These are phyloP conservation scores for Notarius lentiginosus DNA, from an alignment of 2,113 vertebrate genomes.

Conservation along the genomic window DNA sequence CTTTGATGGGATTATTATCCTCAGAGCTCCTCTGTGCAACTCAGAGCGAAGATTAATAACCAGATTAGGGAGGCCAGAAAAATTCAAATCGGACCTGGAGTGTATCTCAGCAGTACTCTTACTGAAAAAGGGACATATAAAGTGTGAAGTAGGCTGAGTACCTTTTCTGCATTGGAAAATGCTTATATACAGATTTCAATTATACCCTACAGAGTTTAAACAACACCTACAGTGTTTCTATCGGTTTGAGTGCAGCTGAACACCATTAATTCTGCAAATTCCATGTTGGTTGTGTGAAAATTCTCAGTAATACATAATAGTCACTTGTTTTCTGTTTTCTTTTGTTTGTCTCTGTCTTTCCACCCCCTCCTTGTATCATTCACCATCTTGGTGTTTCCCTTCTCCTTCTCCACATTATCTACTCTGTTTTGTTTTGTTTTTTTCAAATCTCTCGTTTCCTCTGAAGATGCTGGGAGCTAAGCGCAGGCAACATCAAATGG, in stretches of 20 bases:
- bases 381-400: neutral
- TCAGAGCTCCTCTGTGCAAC: neutral
- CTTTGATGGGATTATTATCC: conserved; percentile 5
- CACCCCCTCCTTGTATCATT: neutral
- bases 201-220: neutral
- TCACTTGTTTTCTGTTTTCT: neutral
- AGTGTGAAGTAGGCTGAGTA: neutral
- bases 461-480: conserved; percentile 85
- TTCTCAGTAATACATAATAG: neutral
- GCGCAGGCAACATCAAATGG: conserved; percentile 82
- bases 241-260: neutral
- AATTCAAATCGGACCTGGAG: neutral
- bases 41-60: conserved; percentile 27
- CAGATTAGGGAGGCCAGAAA: conserved; percentile 1
- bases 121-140: neutral
- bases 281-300: neutral
- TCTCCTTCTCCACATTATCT: neutral
- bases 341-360: neutral
- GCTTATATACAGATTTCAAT: neutral
- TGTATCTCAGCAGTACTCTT: neutral
- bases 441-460: conserved; percentile 14
- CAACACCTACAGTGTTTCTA: neutral
- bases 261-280: neutral
- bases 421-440: neutral
- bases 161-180: neutral